Base-by-base conservation (phyloP, 2,797 vertebrate genomes). In the Dryobates pubescens region DNA sequence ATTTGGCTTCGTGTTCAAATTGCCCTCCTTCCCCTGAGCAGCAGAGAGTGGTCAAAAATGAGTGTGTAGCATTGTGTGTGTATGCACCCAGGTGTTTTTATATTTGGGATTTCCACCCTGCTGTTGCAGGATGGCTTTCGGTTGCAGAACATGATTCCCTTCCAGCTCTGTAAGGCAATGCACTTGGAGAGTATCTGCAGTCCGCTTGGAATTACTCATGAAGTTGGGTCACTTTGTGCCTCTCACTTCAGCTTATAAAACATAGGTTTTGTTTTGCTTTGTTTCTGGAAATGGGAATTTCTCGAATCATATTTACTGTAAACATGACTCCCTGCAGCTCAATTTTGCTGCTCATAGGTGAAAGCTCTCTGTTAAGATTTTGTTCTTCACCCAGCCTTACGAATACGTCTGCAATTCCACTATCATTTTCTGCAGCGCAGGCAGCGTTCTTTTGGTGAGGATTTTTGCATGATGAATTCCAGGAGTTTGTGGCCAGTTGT, bases 131-230 rank as follows among this genome's bases (percentile, higher is more conserved):
- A 30, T 51, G 59, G 17, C 10, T 20, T 88, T 80, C 36, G 43
- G 20, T 16, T 65, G 36, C 65, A 77, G 49, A 45, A 58, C 13
- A 8, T 0, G 6, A 27, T 82, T 74, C 71, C 69, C 16, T 26
- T 76, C 56, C 16, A 49, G 62, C 68, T 27, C 0, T 4, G 12
- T 3, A 34, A 58, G 72, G 51, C 0, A 0, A 57, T 18, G 32
- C 58, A 36, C 58, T 58, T 3, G 1, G 15, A 5, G 43, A 53
- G 27, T 4, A 9, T 45, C 0, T 4, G 32, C 75, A 2, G 0
- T n/a, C 69, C 24, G 5, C 27, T 57, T 0, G 0, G 57, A 90
- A 47, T 27, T 29, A 23, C 10, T 57, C 24, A 11, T 57, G 1
- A 65, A 69, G 58, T 47, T 59, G 74, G 68, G 51, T 74, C 49